Conservation (phyloP, 2,797 vertebrate genomes). For the Malacoraja senta region DNA sequence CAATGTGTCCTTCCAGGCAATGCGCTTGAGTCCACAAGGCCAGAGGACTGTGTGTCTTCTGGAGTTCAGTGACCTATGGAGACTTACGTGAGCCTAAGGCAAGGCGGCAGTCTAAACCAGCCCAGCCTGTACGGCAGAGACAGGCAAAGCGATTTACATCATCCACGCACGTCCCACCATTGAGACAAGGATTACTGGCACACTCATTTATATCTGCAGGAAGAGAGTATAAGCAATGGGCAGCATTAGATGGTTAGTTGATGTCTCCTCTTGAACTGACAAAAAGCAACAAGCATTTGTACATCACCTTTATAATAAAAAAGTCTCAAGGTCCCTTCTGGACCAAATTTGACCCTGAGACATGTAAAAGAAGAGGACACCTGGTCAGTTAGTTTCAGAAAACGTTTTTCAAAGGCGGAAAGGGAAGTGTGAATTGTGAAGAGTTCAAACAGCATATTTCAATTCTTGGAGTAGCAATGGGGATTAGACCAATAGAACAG, state of each 20-base stretch:
- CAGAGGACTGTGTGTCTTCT: background rate
- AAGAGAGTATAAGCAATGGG: slow-evolving; percentile 39
- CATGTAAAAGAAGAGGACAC: background rate
- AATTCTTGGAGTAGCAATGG: too few species aligned
- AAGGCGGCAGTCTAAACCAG: slow-evolving; percentile 67
- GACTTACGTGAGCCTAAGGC: slow-evolving; percentile 62
- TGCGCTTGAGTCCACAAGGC: background rate
- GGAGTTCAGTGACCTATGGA: background rate
- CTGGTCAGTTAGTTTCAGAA: background rate
- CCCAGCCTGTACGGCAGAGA: slow-evolving; percentile 68
- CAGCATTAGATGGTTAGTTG: slow-evolving; percentile 2
- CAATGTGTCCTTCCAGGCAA: background rate
- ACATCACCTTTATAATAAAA: background rate
- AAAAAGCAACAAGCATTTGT: background rate
- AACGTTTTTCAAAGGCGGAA: background rate
- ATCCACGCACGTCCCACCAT: slow-evolving; percentile 66
- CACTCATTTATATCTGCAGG: slow-evolving; percentile 65
- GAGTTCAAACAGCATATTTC: background rate
- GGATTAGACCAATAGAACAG: too few species aligned
- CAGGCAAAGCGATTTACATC: slow-evolving; percentile 68
- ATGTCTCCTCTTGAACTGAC: background rate
- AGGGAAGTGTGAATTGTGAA: background rate
- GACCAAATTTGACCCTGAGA: background rate
- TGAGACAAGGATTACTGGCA: slow-evolving; percentile 59
- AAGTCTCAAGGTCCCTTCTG: background rate